Evolutionary conservation across 1,140 invertebrate species (phyloP), one percentile per base, ranked within the genome.

Genomic region (Theocolax elegans): DNA sequence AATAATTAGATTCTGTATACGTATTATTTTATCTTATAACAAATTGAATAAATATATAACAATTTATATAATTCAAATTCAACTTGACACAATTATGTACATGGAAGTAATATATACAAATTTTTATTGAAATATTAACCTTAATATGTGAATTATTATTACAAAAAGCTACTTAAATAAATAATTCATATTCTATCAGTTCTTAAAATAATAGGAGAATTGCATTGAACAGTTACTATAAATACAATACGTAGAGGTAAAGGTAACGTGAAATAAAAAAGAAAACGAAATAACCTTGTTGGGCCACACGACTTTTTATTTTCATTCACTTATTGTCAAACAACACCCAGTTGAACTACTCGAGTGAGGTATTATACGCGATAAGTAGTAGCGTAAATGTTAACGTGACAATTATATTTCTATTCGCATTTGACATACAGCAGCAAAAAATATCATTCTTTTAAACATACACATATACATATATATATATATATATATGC

Each of bases 271-370:
- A 35, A 35, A 31, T 49, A 25, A 69, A 60, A 12, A 12, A 62
- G n/a, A n/a, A n/a, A n/a, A 35, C 13, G 21, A 64, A 10, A 25
- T 49, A 53, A 27, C 38, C 4, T 59, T 68, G 25, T 74, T 75
- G 67, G 60, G 66, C 75, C 76, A 80, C 76, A 76, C 74, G 46
- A 71, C 62, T 81, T 81, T 79, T 79, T 38, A 58, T 64, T 40
- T 42, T 42, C 8, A 54, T 42, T 35, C 42, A 40, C 17, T 54
- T 80, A 79, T 80, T 77, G 76, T 81, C 77, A 40, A 70, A 80
- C 72, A 80, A 80, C 75, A 80, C 71, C 67, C 73, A 71, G 40
- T 70, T 51, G 40, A 70, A 64, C 46, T 63, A 63, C 56, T 58
- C 60, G n/a, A 58, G 49, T 58, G 59, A 70, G 51, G 59, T 64